Percentiles rank a stretch among this genome's conserved stretches.
Evolutionary conservation across 2,113 vertebrate species (phyloP).

Genomic region (Menidia beryllina): DNA sequence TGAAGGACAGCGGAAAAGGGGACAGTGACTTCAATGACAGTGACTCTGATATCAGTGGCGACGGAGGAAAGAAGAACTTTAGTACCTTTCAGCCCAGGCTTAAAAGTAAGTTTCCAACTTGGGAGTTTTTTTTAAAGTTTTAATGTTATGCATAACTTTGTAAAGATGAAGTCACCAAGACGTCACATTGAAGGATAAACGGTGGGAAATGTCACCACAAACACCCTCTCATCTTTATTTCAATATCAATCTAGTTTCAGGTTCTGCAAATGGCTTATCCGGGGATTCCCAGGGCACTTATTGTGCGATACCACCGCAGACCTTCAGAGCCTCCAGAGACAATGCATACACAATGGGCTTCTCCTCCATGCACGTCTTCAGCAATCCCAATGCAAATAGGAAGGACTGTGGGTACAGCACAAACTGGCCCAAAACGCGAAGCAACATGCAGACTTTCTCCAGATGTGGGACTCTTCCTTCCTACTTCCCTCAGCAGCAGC

Average conservation of each 20-base stretch:
- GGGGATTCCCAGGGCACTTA: slow-evolving; percentile 66
- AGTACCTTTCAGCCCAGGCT: slow-evolving; percentile 73
- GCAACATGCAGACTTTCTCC: slow-evolving; percentile 63
- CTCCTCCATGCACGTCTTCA: slow-evolving; percentile 65
- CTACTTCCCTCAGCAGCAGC: slow-evolving; percentile 62
- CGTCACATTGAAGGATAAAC: slow-evolving; percentile 24
- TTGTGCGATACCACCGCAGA: slow-evolving; percentile 63
- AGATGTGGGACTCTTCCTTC: slow-evolving; percentile 71
- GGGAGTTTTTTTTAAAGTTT: background rate
- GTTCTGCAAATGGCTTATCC: slow-evolving; percentile 50
- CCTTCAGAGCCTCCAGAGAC: slow-evolving; percentile 55
- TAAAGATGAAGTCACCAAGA: slow-evolving; percentile 3
- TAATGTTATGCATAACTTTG: background rate
- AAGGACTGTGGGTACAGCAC: slow-evolving; percentile 66
- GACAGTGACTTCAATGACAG: slow-evolving; percentile 85
- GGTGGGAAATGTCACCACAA: slow-evolving; percentile 1
- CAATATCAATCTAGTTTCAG: slow-evolving; percentile 61
- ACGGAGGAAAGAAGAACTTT: slow-evolving; percentile 73
- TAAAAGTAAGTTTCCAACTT: slow-evolving; percentile 58
- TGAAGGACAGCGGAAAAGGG: slow-evolving; percentile 86
- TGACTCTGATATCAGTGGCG: slow-evolving; percentile 75
- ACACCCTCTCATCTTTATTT: slow-evolving; percentile 31
- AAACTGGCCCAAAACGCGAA: slow-evolving; percentile 55
- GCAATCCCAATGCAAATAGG: slow-evolving; percentile 60
- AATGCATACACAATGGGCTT: slow-evolving; percentile 75